Conservation (phyloP, 2,113 vertebrate species). For the Paedocypris sp. region DNA sequence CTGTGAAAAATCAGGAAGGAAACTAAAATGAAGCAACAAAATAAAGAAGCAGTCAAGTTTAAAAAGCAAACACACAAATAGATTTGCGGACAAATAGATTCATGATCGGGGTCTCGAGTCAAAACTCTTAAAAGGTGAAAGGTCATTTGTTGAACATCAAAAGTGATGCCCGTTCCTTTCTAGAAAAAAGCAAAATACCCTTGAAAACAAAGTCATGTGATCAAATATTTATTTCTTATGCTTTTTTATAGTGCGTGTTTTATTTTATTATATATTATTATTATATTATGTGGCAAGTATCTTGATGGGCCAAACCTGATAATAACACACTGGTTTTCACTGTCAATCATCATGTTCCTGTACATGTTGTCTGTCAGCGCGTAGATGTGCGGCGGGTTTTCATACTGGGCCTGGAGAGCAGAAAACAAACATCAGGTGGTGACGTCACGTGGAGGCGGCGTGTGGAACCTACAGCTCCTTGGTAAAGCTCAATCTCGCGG, state of each 20-base stretch:
- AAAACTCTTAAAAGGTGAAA: background rate
- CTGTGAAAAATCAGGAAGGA: conserved; percentile 25
- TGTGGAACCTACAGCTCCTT: conserved; percentile 80
- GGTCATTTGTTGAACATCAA: background rate
- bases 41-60: background rate
- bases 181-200: no score
- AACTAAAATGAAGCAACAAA: conserved; percentile 16
- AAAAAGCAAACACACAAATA: background rate
- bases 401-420: conserved; percentile 81
- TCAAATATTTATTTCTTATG: background rate
- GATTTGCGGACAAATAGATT: no score
- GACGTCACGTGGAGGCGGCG: background rate
- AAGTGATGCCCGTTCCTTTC: no score
- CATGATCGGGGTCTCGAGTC: no score
- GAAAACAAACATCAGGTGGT: background rate
- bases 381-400: conserved; percentile 94
- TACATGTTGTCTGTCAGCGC: conserved; percentile 95
- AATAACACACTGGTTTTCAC: conserved; percentile 94
- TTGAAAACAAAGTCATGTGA: no score
- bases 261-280: background rate
- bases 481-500: conserved; percentile 85
- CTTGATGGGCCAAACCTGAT: conserved; percentile 56
- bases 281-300: background rate
- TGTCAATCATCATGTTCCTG: conserved; percentile 94
- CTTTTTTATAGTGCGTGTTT: background rate